Base-by-base conservation (phyloP, 2,888 invertebrate genomes). In the Congeria kusceri region DNA sequence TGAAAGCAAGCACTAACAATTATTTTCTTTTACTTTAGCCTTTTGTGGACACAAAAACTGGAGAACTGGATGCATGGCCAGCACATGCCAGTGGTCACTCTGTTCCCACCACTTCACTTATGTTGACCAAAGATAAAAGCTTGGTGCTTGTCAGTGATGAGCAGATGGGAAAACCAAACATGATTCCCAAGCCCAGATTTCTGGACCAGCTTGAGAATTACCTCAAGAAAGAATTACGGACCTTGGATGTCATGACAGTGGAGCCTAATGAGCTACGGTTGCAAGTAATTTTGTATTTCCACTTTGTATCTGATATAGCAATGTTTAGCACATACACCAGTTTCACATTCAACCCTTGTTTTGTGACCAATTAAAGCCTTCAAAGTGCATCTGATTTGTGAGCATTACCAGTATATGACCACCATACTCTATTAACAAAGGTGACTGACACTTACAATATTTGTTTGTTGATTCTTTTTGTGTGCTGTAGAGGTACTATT, bases 31-130 rank as follows among this genome's bases (percentile, higher is more conserved):
- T 66, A 57, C 67, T 85, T 32, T 74, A 92, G 92, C 92, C 92
- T 4, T 89, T 89, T 86, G 89, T 91, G 29, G 92, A 92, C 80
- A 92, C 91, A 27, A 87, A 88, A 71, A 88, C 92, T 23, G 93
- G 92, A 2, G 90, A 88, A 44, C 77, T 93, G 61, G 93, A 93
- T 74, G 91, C 92, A n/a, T 93, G 93, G 93, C 93, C 93, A 57
- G 93, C 93, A 1, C 92, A 93, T 89, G 91, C 93, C n/a, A 91
- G 92, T 80, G 90, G 92, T 28, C 90, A 91, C 44, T 87, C 87
- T 5, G 73, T 89, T 9, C 87, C 90, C 0, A 70, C 88, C 5
- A 87, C 89, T 4, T 86, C 91, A 5, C 84, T 92, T 23, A 83
- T 87, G 70, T 80, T 93, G 73, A 91, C 92, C 29, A 93, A 91